A percentile compares a stretch with the other conserved stretches of the same genome.
phyloP scores from a whole-genome alignment of 2,888 invertebrate species.

The Tromatobia lineatoria region DNA sequence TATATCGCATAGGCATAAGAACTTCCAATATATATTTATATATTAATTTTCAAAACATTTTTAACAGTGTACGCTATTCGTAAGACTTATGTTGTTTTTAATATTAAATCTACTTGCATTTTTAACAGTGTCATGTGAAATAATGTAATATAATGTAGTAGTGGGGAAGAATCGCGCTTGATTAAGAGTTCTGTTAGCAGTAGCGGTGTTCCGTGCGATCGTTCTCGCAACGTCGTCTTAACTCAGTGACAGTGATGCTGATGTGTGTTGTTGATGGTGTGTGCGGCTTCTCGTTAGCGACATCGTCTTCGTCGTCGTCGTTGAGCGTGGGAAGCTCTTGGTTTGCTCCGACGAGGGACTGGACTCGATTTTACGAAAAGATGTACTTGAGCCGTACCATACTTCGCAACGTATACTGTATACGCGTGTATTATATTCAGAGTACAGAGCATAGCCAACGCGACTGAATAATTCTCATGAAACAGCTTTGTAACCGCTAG shows the following conservation, averaged over 20 bases:
- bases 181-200: constrained; percentile 16
- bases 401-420: background rate
- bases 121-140: constrained; percentile 11
- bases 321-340: constrained; percentile 53
- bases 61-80: no score
- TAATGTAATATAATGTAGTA: constrained; percentile 6
- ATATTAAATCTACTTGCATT: no score
- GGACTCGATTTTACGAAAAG: constrained; percentile 55
- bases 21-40: no score
- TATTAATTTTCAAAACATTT: no score
- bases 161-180: constrained; percentile 1
- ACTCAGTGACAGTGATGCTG: constrained; percentile 43
- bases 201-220: constrained; percentile 37
- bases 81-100: no score
- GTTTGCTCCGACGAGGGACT: constrained; percentile 30
- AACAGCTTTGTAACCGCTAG: background rate
- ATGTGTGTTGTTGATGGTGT: constrained; percentile 13
- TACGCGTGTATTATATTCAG: background rate
- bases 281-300: constrained; percentile 17
- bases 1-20: no score
- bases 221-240: constrained; percentile 41
- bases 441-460: background rate
- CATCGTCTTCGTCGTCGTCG: constrained; percentile 28
- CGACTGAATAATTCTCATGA: constrained; percentile 2
- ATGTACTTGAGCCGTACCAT: constrained; percentile 35